Evolutionary conservation across 1,140 invertebrate genomes (phyloP), one percentile per base, ranked within the genome.

Genomic region (Agrypnia vestita): DNA sequence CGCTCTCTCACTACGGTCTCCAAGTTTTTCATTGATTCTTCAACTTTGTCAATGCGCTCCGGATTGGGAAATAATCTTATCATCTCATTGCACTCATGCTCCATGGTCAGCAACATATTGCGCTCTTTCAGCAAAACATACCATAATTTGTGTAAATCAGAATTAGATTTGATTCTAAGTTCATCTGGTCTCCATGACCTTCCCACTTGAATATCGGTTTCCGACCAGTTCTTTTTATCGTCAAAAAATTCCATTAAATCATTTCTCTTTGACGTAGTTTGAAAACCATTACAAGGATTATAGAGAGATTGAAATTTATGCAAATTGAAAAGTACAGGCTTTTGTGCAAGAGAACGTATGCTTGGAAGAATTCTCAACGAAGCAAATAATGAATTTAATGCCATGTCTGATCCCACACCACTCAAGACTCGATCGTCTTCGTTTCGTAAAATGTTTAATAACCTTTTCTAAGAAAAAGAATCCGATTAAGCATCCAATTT

Each of bases 91-190:
- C 92, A 95, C 85, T 94, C 94, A 78, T 96, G 91, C 89, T 99
- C 95, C 98, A 99, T 98, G 15, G 98, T 99, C 62, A 98, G 86
- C 7, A 99, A 89, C 97, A 99, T 98, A 87, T 99, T 99, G 76
- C 93, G 90, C 90, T 99, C 98, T 90, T 99, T 99, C 21, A 99
- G 88, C 74, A 99, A 89, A 25, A 99, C 92, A 90, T 94, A 99
- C 98, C 98, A 99, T 75, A 99, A 89, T 91, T 99, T 99, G 85
- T 99, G 98, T 59, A 99, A 91, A 90, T 99, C 98, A 64, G 93
- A 90, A 88, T 99, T 99, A 69, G 96, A 98, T 89, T 99, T 99
- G 46, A 99, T 92, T 85, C 98, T 91, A 35, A 99, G 88, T 89
- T 99, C 98, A 84, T 98, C 97, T 56, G 91, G 87, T 81, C 88